A percentile compares a stretch with the other conserved stretches of the same genome.
Evolutionary conservation across 2,888 invertebrate genomes (phyloP).

Genomic region (Pachydiplax longipennis): DNA sequence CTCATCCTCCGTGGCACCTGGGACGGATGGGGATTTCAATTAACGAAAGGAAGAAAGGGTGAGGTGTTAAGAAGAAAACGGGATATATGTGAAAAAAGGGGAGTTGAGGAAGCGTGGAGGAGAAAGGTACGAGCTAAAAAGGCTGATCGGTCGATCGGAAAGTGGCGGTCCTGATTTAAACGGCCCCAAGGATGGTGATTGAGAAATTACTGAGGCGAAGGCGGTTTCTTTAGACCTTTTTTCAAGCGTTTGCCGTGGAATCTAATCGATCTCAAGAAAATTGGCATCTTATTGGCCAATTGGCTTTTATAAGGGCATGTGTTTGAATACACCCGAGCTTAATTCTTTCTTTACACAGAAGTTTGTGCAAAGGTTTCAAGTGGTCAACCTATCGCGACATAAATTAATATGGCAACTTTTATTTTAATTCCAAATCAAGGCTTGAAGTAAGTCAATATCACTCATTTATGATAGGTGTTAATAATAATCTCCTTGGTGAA

Average conservation of each 20-base stretch:
- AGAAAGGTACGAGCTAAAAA: neutral
- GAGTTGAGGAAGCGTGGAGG: neutral
- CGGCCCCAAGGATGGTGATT: neutral
- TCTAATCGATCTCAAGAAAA: no score
- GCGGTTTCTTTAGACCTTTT: neutral
- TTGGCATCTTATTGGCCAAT: no score
- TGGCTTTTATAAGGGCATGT: no score
- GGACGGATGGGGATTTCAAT: constrained; percentile 7
- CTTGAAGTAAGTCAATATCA: no score
- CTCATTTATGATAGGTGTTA: neutral
- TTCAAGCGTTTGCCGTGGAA: no score
- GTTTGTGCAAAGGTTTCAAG: no score
- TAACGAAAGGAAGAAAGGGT: neutral
- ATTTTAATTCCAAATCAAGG: no score
- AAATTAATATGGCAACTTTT: no score
- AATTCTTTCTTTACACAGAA: no score
- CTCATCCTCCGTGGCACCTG: constrained; percentile 5
- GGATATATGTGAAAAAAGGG: neutral
- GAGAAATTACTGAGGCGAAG: neutral
- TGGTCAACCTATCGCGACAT: no score
- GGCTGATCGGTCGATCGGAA: neutral
- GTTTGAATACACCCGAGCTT: no score
- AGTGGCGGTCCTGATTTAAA: neutral
- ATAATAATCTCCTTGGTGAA: neutral
- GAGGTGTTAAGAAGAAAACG: neutral